Evolutionary conservation across 2,888 invertebrate genomes (phyloP), one percentile per base, ranked within the genome.

Genomic region (Cataglyphis albicans): DNA sequence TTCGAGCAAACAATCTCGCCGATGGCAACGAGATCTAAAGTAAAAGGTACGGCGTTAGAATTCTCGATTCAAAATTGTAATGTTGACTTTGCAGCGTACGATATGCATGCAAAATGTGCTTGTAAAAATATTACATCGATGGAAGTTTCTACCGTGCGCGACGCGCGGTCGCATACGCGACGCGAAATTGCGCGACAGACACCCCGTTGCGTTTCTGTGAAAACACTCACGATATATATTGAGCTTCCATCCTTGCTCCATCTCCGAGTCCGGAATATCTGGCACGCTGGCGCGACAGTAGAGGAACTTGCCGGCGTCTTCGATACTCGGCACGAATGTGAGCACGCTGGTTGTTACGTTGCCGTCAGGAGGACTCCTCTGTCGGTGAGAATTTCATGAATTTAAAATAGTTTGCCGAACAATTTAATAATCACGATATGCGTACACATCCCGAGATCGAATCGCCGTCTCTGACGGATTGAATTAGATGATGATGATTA

Each of bases 231-330:
- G 98, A 94, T 97, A 96, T 91, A 98, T 97, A 95, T 97, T 96
- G 91, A 98, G 96, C 93, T 96, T 97, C 97, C 97, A 98, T 84
- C 96, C 96, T 92, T 98, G 97, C 95, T 98, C 97, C 89, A 97
- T 96, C 57, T 96, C 96, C 61, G 97, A 97, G 92, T 97, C 97
- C 3, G 96, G 96, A 91, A 98, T 97, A 91, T 96, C 96, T 80
- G 96, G 96, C 93, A 98, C 98, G 90, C 97, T 97, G 12, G 97
- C 98, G 81, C 97, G 96, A 94, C 98, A 98, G 73, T 97, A 96
- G 89, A 98, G 95, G 93, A 96, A 96, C 95, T 96, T 96, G 83
- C 97, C 98, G 90, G 97, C 97, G 95, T 98, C 98, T 92, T 97
- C 97, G 63, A 97, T 97, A 91, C 96, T 96, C 68, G 98, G 98